Evolutionary conservation across 2,888 invertebrate species (phyloP), one percentile per base, ranked within the genome.

Genomic region (Celastrina argiolus): DNA sequence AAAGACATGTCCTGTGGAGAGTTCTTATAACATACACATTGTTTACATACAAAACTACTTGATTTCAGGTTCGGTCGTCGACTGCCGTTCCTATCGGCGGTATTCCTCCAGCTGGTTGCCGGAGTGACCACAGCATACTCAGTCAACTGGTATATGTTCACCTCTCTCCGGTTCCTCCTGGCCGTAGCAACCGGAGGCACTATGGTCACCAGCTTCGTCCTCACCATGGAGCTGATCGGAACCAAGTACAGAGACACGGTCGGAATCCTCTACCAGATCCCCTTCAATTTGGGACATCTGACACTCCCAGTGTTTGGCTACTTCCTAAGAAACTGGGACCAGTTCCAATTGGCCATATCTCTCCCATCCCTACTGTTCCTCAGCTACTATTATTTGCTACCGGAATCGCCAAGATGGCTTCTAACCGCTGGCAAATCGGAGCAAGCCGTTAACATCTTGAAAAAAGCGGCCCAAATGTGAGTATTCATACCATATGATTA

Each of bases 341-440:
- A 88, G 71, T 93, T 94, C 67, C 95, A 95, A 79, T 83, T 95
- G 63, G 93, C 93, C 0, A 92, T 95, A 70, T 94, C 95, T 0
- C 76, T 94, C 61, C 94, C 93, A 0, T 93, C 93, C 0, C 76
- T 93, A 8, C 73, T 95, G 41, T 92, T 95, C 71, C 85, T 95
- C 65, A 92, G 93, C 63, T 95, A 95, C 74, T 94, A 94, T 76
- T 95, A 94, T 91, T 79, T 96, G 34, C 83, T 96, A 22, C 96
- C 96, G 2, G 97, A 97, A 85, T 96, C 96, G 0, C 96, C 97
- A 1, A 92, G 97, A 73, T 97, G 96, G 96, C 91, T 96, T 2
- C 82, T 96, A 39, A 94, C 95, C 5, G 92, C 93, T n/a, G 95
- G 95, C 0, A 92, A 91, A 70, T 83, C 93, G 41, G 94, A 94